Evolutionary conservation across 2,113 vertebrate species (phyloP).

Genomic region (Barnardius zonarius): DNA sequence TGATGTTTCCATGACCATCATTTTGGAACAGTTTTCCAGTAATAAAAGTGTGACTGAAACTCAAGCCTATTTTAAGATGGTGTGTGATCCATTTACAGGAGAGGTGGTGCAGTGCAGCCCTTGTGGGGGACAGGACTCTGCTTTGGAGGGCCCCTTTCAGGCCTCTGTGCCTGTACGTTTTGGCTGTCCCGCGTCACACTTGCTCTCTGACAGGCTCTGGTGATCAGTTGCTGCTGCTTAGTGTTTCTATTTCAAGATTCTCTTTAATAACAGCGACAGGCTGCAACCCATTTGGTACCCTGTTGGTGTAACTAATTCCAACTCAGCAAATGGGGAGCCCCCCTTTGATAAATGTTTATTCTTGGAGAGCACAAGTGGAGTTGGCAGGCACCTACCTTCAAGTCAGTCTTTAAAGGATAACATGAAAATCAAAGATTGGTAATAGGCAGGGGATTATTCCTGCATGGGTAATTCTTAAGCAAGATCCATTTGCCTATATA

Average conservation of each 20-base stretch:
- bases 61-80: not conserved
- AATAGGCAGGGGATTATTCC: conserved; percentile 12
- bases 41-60: not conserved
- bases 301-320: conserved; percentile 22
- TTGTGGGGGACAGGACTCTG: not conserved
- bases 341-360: conserved; percentile 26
- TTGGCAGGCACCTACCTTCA: conserved; percentile 25
- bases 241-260: not conserved
- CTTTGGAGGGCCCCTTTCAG: not conserved
- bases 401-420: conserved; percentile 1
- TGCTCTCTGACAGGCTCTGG: not conserved
- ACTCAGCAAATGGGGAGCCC: not conserved
- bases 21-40: not conserved
- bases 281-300: not conserved
- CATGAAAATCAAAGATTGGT: not conserved
- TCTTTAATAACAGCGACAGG: not conserved
- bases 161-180: not conserved
- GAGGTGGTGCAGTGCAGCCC: not conserved
- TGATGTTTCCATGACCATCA: not conserved
- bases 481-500: not conserved
- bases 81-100: not conserved
- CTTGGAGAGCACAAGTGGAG: not conserved
- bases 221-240: not conserved
- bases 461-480: not conserved
- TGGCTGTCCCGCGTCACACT: accelerated